These are phyloP conservation scores for Micromussa lordhowensis DNA, from an alignment of 92 coral and sea anemone genomes.

Conservation along the genomic window DNA sequence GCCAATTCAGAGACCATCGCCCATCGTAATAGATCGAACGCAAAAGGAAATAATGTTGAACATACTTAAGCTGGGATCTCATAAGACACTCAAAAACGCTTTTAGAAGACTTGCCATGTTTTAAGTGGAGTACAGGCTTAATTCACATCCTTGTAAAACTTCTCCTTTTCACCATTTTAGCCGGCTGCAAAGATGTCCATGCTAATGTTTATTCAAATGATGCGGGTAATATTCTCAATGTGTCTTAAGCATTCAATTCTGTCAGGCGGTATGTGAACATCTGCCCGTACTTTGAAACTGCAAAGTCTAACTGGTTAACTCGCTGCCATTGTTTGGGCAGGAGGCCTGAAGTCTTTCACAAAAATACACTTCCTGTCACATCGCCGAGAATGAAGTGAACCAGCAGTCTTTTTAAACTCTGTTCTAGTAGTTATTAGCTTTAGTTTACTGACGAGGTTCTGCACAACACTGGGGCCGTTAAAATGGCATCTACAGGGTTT, in stretches of 20 bases:
- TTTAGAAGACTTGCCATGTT: not conserved
- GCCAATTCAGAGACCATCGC: not conserved
- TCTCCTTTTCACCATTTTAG: not conserved
- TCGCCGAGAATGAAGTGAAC: not conserved
- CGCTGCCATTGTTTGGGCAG: slow-evolving; percentile 18
- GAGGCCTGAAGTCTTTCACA: not conserved
- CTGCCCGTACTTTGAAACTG: not conserved
- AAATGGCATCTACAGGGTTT: slow-evolving; percentile 11
- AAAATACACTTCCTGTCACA: not conserved
- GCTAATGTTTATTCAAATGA: slow-evolving; percentile 1
- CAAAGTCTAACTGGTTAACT: slow-evolving; percentile 4
- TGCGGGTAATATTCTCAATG: not conserved
- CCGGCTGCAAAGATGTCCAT: not conserved
- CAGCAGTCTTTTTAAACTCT: not conserved
- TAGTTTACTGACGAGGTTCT: not conserved
- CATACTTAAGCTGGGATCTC: not conserved
- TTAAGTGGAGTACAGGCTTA: not conserved
- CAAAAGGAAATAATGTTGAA: not conserved
- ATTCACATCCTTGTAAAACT: not conserved
- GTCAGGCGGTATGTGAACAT: slow-evolving; percentile 21
- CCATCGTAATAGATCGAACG: not conserved
- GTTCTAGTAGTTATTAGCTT: not conserved
- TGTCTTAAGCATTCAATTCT: not conserved
- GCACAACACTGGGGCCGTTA: not conserved
- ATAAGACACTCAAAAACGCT: not conserved